A percentile compares a stretch with the other conserved stretches of the same genome.
These are phyloP conservation scores for Callinectes sapidus DNA, from an alignment of 2,888 invertebrate species.

Conservation along the genomic window DNA sequence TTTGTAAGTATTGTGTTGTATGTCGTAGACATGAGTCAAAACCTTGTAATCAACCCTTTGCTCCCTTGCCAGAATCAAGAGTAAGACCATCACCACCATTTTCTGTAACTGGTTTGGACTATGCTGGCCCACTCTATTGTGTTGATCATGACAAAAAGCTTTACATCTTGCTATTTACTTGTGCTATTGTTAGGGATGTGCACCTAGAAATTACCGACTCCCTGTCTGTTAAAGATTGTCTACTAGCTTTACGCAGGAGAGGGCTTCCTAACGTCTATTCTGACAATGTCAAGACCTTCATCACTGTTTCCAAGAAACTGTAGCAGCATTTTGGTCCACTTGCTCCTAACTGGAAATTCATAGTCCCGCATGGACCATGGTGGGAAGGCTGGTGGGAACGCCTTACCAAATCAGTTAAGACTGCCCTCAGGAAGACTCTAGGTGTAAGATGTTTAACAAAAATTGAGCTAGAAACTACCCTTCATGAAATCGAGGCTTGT, in stretches of 20 bases:
- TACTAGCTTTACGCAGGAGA: slow-evolving; percentile 65
- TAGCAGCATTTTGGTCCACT: slow-evolving; percentile 53
- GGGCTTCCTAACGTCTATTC: no score
- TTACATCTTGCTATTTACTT: slow-evolving; percentile 73
- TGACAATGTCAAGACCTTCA: background rate
- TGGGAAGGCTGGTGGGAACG: slow-evolving; percentile 76
- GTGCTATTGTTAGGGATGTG: slow-evolving; percentile 73
- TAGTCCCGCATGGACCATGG: slow-evolving; percentile 74
- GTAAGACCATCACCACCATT: no score
- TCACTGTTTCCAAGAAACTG: slow-evolving; percentile 57
- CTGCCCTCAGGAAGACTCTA: slow-evolving; percentile 74
- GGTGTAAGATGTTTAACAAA: slow-evolving; percentile 73
- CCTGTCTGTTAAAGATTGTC: slow-evolving; percentile 72
- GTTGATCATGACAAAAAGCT: slow-evolving; percentile 37
- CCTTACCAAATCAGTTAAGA: slow-evolving; percentile 74
- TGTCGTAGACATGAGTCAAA: no score
- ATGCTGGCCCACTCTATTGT: no score
- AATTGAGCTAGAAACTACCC: slow-evolving; percentile 74
- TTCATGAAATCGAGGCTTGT: slow-evolving; percentile 74
- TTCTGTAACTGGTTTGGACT: no score
- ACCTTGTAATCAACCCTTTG: no score
- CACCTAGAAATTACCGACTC: slow-evolving; percentile 74
- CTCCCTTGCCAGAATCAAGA: no score
- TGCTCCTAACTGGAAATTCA: slow-evolving; percentile 66
- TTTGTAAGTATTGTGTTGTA: no score